Evolutionary conservation across 2,113 vertebrate genomes (phyloP).

Genomic region (Carassius gibelio): DNA sequence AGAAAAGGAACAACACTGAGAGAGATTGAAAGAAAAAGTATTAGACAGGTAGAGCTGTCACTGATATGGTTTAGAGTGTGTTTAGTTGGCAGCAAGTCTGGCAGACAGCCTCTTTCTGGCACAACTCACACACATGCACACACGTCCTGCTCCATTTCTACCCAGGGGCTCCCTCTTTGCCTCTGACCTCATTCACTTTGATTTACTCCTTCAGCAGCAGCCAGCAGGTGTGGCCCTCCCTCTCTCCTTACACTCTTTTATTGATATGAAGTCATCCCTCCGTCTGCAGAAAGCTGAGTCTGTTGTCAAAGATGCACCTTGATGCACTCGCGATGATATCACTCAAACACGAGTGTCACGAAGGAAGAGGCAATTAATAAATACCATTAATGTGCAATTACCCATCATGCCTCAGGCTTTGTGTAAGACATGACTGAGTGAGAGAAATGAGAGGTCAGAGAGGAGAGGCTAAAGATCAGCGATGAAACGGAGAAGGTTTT

Average conservation of each 20-base stretch:
- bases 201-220: constrained; percentile 74
- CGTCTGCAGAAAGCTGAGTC: constrained; percentile 43
- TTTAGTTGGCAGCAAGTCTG: constrained; percentile 31
- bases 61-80: constrained; percentile 26
- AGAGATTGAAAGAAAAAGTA: constrained; percentile 25
- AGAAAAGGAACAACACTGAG: constrained; percentile 2
- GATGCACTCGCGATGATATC: constrained; percentile 73
- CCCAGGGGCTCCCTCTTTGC: constrained; percentile 52
- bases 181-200: constrained; percentile 63
- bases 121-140: neutral
- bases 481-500: constrained; percentile 54
- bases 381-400: constrained; percentile 76
- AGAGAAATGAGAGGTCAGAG: constrained; percentile 60
- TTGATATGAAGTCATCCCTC: constrained; percentile 79
- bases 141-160: constrained; percentile 40
- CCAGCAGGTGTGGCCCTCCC: constrained; percentile 63
- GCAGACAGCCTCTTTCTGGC: neutral
- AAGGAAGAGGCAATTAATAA: constrained; percentile 72
- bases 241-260: constrained; percentile 71
- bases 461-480: constrained; percentile 61
- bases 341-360: constrained; percentile 64
- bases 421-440: constrained; percentile 65
- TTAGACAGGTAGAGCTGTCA: constrained; percentile 45
- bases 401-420: constrained; percentile 66
- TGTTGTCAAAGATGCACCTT: constrained; percentile 69